Base-by-base conservation (phyloP, 30 jellyfish, hydroid and myxozoan genomes). In the Chrysaora quinquecirrha region DNA sequence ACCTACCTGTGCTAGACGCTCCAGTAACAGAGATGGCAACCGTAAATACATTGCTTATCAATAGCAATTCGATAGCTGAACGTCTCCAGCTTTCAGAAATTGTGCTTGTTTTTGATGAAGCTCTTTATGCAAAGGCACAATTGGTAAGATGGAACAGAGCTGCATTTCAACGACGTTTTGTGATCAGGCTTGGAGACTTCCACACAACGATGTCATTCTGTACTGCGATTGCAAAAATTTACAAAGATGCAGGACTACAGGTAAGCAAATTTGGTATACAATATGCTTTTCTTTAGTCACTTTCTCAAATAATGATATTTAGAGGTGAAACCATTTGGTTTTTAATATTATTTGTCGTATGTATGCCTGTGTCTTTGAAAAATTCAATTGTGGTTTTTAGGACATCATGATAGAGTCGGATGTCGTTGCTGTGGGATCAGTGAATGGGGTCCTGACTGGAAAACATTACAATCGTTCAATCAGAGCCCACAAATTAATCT, bases 61-160 rank as follows among this genome's bases (percentile, higher is more conserved):
- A 47, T 20, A 82, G 93, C 63, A 18, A 38, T 32, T 50, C 67
- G 43, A 82, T 82, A 28, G 18, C 56, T 29, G 22, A 29, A 33
- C 61, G 64, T 24, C 78, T 82, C 20, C 49, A 71, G 0, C 70
- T 82, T 22, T 43, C 38, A 16, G 46, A 60, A 34, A 50, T 72
- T 70, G 86, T 54, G 30, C 75, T 82, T 12, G 93, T 69, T 33
- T 82, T 82, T 30, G 80, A 72, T 35, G 93, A 82, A 82, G 93
- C 93, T 10, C 49, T 70, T 33, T 82, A 82, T 68, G 85, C 91
- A 32, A 81, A 81, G 48, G 93, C 85, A 19, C 93, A 82, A 67
- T 24, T 31, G 58, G 58, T 82, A 31, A 50, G 86, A 52, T 82
- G 93, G 93, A 82, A 82, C 28, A 35, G 16, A 21, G 48, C 32